Percentiles rank a stretch among this genome's conserved stretches.
Evolutionary conservation across 2,113 vertebrate genomes (phyloP).

Genomic region (Brachionichthys hirsutus): DNA sequence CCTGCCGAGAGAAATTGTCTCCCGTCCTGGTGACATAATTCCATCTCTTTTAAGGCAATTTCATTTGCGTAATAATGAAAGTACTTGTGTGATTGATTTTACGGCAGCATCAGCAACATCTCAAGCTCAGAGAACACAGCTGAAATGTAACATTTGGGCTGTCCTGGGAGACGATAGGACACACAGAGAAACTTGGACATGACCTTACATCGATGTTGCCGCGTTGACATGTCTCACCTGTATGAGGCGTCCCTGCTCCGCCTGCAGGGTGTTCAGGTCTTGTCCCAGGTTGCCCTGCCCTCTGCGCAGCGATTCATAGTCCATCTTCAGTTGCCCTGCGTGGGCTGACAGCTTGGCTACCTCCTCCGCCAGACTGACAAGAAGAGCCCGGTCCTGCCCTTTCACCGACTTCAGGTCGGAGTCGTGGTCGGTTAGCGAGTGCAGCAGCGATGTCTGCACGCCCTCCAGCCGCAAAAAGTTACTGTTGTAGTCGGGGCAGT

Average conservation of each 20-base stretch:
- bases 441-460: constrained; percentile 87
- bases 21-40: too few species aligned
- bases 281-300: constrained; percentile 87
- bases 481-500: constrained; percentile 87
- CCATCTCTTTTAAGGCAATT: too few species aligned
- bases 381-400: constrained; percentile 85
- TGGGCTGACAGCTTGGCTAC: constrained; percentile 86
- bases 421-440: constrained; percentile 82
- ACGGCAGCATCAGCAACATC: too few species aligned
- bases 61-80: too few species aligned
- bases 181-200: too few species aligned
- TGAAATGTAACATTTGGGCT: too few species aligned
- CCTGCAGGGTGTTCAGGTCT: constrained; percentile 88
- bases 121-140: too few species aligned
- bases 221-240: constrained; percentile 80
- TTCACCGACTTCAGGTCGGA: constrained; percentile 82
- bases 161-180: too few species aligned
- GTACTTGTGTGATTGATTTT: too few species aligned
- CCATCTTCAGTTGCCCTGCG: constrained; percentile 85
- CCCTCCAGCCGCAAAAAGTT: constrained; percentile 88
- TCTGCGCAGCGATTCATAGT: constrained; percentile 85
- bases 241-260: constrained; percentile 90
- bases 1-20: too few species aligned
- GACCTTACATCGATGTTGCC: background rate
- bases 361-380: constrained; percentile 88